Base-by-base conservation (phyloP, 2,888 invertebrate species). In the Caenorhabditis sp. region DNA sequence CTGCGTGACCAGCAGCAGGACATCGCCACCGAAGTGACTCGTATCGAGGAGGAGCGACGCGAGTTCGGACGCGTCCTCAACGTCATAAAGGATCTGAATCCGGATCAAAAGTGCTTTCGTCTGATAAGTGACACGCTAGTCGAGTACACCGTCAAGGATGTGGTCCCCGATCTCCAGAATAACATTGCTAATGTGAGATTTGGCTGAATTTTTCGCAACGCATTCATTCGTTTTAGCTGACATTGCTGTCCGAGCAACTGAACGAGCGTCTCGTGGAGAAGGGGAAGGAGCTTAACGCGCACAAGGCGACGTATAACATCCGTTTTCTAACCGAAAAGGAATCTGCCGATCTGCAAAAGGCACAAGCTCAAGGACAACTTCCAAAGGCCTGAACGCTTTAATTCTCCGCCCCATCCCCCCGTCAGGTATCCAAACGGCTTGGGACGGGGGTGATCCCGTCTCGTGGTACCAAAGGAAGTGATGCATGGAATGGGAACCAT, bases 251-350 rank as follows among this genome's bases (percentile, higher is more conserved):
- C 22, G 70, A 76, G 7, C 66, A 78, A 11, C 74, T 85, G 52
- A 81, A 85, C 61, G 63, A 78, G 20, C 71, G 79, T 26, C 68
- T 85, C 27, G 83, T 86, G n/a, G 84, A 84, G 39, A 82, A 82
- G 70, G 86, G 86, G 52, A 83, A 83, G 71, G 85, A 83, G 45
- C 61, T 86, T 58, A 85, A 86, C 62, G 52, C 56, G 1, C 81
- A 85, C 80, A 85, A 85, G 63, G 62, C 65, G 24, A 79, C 83
- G 30, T 82, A 86, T 76, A 85, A 86, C 71, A 86, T 86, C 52
- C 80, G 85, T 7, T 59, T 86, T 22, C 70, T 86, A 26, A 76
- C 81, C 22, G 81, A 85, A 45, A 82, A 85, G 48, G 86, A 86
- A 52, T 70, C 81, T 2, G 45, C 63, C 39, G 80, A 80, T 48